phyloP scores from a whole-genome alignment of 2,797 vertebrate genomes.

The Basileuterus tristriatus region DNA sequence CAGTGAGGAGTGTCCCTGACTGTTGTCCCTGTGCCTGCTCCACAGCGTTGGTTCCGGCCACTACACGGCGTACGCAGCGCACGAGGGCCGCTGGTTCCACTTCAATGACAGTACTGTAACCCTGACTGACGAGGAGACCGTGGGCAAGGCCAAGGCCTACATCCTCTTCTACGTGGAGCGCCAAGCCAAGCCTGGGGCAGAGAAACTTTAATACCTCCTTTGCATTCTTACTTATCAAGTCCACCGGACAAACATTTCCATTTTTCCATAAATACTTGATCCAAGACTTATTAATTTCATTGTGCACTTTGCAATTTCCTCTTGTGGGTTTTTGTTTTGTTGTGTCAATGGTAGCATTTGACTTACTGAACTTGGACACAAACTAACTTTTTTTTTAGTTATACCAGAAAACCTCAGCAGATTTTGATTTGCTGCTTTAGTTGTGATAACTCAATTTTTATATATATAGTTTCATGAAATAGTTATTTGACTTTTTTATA shows the following conservation, averaged over 20 bases:
- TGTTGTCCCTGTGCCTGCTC: neutral
- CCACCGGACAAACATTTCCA: conserved; percentile 76
- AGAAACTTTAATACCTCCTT: conserved; percentile 82
- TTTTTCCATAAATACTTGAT: conserved; percentile 82
- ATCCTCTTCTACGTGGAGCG: conserved; percentile 96
- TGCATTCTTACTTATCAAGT: conserved; percentile 65
- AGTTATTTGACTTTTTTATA: conserved; percentile 77
- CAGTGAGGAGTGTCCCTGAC: neutral
- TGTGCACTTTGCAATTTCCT: conserved; percentile 81
- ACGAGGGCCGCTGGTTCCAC: conserved; percentile 94
- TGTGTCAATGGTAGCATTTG: conserved; percentile 77
- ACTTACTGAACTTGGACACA: conserved; percentile 74
- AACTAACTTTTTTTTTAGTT: conserved; percentile 78
- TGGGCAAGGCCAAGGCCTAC: conserved; percentile 96
- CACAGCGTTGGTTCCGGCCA: conserved; percentile 94
- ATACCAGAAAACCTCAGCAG: conserved; percentile 81
- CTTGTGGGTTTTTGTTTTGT: conserved; percentile 77
- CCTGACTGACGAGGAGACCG: conserved; percentile 89
- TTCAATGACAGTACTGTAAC: conserved; percentile 99
- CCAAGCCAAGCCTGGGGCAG: conserved; percentile 76
- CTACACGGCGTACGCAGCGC: conserved; percentile 94
- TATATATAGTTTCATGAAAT: conserved; percentile 76
- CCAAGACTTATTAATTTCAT: conserved; percentile 80
- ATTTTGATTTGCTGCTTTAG: conserved; percentile 84
- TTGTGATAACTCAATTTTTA: conserved; percentile 78